Base-by-base conservation (phyloP, 1,140 invertebrate species). In the Camponotus pennsylvanicus region DNA sequence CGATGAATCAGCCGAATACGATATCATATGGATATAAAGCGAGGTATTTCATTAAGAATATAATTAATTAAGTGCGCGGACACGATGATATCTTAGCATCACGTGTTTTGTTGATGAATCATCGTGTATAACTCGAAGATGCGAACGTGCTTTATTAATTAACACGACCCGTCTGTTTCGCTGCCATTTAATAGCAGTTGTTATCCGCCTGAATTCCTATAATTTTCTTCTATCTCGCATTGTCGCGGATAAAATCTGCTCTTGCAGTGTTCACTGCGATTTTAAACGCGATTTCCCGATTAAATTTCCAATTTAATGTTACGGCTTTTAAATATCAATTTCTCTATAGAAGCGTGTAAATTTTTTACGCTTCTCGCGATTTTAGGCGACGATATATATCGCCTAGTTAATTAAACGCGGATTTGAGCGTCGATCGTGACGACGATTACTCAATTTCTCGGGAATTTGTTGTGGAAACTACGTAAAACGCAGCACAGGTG, bases 381-480 rank as follows among this genome's bases (percentile, higher is more conserved):
- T 71, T 82, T 67, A 57, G 21, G 64, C 64, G 34, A 67, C 40
- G 55, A 55, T 18, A 61, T 45, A 45, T 52, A 27, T 15, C 21
- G 37, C 13, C 45, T 37, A 37, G 52, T 66, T 49, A 21, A 79
- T 76, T 64, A 77, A 76, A 77, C 32, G 45, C 32, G 0, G 9
- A 34, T 85, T 45, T 3, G 78, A 18, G 40, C 42, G 66, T 77
- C 76, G 71, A 80, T 76, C 69, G 52, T 40, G 79, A 32, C 15
- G 7, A 63, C 40, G 59, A 78, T 90, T 91, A 90, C 86, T 92
- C 92, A 93, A 49, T 18, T 18, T 0, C 67, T 69, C 32, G 73
- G 84, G 91, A 91, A 91, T 92, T 91, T 80, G 89, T 86, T 59
- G 83, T 67, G 37, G 78, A 83, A 85, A 70, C 83, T 66, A 86